Percentiles rank a stretch among this genome's conserved stretches.
phyloP scores from a whole-genome alignment of 64 coral and sea anemone species.

The Montipora sp. region DNA sequence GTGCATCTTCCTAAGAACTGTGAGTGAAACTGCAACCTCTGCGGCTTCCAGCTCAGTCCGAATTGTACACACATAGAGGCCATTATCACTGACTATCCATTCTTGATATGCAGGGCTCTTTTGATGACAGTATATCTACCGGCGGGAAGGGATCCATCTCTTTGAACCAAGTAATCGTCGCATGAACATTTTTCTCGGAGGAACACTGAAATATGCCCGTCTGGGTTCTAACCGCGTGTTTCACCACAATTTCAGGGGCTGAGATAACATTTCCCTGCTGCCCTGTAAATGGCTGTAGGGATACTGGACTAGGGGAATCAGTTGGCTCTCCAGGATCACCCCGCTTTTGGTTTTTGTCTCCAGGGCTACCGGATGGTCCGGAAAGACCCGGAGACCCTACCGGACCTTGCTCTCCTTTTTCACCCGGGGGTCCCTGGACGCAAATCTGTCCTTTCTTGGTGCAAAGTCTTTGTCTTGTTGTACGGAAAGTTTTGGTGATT shows the following conservation, averaged over 20 bases:
- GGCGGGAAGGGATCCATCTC: slow-evolving; percentile 29
- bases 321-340: slow-evolving; percentile 33
- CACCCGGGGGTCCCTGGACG: slow-evolving; percentile 59
- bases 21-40: slow-evolving; percentile 67
- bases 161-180: slow-evolving; percentile 56
- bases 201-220: slow-evolving; percentile 67
- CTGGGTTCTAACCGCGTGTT: slow-evolving; percentile 57
- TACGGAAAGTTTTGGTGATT: slow-evolving; percentile 43
- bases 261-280: slow-evolving; percentile 16
- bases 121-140: slow-evolving; percentile 29
- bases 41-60: slow-evolving; percentile 43
- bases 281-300: slow-evolving; percentile 31
- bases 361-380: slow-evolving; percentile 4
- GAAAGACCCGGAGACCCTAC: neutral
- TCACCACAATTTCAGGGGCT: slow-evolving; percentile 71
- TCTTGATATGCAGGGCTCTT: slow-evolving; percentile 66
- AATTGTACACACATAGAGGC: slow-evolving; percentile 75
- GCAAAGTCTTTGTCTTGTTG: slow-evolving; percentile 43
- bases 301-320: neutral
- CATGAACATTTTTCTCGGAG: slow-evolving; percentile 26
- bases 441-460: slow-evolving; percentile 56
- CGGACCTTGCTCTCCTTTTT: slow-evolving; percentile 29
- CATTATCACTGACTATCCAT: slow-evolving; percentile 54
- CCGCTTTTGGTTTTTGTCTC: neutral
- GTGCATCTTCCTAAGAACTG: neutral